Evolutionary conservation across 2,113 vertebrate genomes (phyloP).

Genomic region (Halichoerus grypus): DNA sequence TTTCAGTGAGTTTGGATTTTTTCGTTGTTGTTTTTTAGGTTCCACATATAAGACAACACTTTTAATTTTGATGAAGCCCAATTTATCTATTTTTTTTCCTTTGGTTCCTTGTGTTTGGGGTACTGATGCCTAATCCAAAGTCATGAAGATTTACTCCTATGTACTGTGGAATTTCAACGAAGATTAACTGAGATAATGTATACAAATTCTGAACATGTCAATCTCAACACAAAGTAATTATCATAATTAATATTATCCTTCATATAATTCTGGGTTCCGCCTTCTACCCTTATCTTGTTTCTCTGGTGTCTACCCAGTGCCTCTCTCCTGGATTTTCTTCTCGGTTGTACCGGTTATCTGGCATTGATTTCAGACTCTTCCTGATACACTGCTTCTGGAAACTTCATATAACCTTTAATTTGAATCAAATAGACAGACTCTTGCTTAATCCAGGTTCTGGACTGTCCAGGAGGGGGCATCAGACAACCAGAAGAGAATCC

Average conservation of each 20-base stretch:
- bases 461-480: constrained; percentile 62
- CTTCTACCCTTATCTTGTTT: neutral
- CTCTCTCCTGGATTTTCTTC: neutral
- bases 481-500: constrained; percentile 39
- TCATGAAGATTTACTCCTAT: neutral
- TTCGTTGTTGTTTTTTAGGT: neutral
- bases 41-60: neutral
- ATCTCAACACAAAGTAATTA: neutral
- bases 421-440: neutral
- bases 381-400: neutral
- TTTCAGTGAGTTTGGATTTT: neutral
- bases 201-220: neutral
- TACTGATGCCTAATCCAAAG: neutral
- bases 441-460: neutral
- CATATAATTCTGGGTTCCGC: neutral
- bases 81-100: neutral
- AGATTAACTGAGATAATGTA: neutral
- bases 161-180: neutral
- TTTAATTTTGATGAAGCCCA: neutral
- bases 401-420: neutral
- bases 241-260: neutral
- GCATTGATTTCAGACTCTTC: constrained; percentile 30
- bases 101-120: neutral
- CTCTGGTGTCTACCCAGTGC: neutral
- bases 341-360: neutral